These are phyloP conservation scores for Sigmodon hispidus DNA, from an alignment of 2,113 vertebrate genomes.

Conservation along the genomic window DNA sequence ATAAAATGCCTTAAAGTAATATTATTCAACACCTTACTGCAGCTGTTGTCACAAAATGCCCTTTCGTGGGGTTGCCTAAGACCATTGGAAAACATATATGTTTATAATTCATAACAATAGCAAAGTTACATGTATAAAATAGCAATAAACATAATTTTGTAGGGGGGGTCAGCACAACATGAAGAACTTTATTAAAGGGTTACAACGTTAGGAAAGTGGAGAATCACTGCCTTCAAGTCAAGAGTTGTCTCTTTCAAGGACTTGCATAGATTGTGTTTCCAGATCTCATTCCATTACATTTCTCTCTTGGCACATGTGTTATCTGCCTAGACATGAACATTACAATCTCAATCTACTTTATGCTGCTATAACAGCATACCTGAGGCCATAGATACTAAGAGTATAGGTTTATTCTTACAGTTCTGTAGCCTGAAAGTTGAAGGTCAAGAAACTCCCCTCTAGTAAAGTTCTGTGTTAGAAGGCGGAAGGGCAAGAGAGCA, in stretches of 20 bases:
- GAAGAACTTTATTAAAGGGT: not conserved
- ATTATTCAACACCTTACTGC: too few relatives aligned
- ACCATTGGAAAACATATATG: not conserved
- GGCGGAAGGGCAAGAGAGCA: not conserved
- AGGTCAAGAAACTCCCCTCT: not conserved
- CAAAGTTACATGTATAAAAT: not conserved
- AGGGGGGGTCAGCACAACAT: not conserved
- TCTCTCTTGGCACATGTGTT: not conserved
- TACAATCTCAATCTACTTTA: not conserved
- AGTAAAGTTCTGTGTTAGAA: not conserved
- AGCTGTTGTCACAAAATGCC: not conserved
- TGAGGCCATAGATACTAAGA: not conserved
- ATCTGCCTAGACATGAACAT: not conserved
- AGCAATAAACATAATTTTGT: not conserved
- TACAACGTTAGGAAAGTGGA: not conserved
- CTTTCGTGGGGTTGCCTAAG: not conserved
- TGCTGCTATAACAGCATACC: not conserved
- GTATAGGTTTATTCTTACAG: not conserved
- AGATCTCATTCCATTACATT: not conserved
- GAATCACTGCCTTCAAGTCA: not conserved
- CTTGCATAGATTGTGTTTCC: not conserved
- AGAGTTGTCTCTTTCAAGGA: not conserved
- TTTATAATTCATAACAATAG: not conserved
- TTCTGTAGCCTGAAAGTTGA: not conserved
- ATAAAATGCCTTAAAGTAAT: too few relatives aligned